phyloP scores from a whole-genome alignment of 2,888 invertebrate species.

The Osedax frankpressi region DNA sequence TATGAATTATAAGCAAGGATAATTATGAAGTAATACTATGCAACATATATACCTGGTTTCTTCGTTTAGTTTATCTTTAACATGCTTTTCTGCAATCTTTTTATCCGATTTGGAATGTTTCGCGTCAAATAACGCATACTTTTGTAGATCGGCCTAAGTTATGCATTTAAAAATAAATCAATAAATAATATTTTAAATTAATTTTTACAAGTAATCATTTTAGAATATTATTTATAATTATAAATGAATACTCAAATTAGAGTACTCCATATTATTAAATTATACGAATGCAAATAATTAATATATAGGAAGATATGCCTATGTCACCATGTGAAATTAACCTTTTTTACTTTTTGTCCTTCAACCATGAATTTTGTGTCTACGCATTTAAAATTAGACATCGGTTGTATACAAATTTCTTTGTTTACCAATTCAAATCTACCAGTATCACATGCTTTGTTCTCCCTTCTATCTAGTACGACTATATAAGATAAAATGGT shows the following conservation, averaged over 20 bases:
- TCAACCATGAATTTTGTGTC: conserved; percentile 31
- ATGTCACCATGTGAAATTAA: no score
- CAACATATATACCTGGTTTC: no score
- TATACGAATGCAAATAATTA: no score
- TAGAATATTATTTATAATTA: background rate
- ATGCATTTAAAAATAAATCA: no score
- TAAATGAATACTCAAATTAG: no score
- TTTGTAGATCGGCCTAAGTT: background rate
- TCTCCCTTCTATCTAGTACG: conserved; percentile 41
- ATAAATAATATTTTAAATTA: no score
- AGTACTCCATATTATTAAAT: no score
- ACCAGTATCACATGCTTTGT: conserved; percentile 41
- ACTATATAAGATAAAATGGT: conserved; percentile 30
- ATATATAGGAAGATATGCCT: no score
- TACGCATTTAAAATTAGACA: conserved; percentile 28
- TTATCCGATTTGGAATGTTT: background rate
- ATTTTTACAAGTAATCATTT: no score
- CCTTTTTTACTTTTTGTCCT: conserved; percentile 24
- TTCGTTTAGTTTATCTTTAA: background rate
- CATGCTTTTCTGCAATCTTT: background rate
- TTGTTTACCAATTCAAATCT: conserved; percentile 38
- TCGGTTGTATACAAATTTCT: conserved; percentile 24
- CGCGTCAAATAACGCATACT: background rate
- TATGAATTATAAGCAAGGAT: no score
- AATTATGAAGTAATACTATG: no score